These are phyloP conservation scores for Patiria miniata DNA, from an alignment of 35 echinoderm and acorn worm species.

Conservation along the genomic window DNA sequence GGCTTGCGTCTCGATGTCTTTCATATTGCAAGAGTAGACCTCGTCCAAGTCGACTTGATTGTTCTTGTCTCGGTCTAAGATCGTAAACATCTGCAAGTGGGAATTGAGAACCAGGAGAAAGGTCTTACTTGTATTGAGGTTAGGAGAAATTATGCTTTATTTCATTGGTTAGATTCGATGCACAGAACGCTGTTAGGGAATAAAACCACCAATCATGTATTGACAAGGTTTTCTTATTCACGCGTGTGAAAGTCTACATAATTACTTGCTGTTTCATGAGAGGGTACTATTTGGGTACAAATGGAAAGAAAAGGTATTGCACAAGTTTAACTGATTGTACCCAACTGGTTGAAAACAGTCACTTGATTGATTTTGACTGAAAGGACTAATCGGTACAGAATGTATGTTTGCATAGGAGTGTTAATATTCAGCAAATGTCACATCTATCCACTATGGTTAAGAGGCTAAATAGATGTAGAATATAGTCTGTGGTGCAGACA, in stretches of 20 bases:
- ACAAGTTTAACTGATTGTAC: too few species aligned
- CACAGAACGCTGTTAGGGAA: background rate
- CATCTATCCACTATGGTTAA: too few species aligned
- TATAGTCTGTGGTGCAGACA: too few species aligned
- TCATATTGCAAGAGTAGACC: slow-evolving; percentile 34
- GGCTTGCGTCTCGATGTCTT: background rate
- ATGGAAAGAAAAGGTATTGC: too few species aligned
- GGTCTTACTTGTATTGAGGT: background rate
- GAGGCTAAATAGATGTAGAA: too few species aligned
- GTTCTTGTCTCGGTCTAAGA: slow-evolving; percentile 16
- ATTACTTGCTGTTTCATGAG: too few species aligned
- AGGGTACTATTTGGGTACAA: too few species aligned
- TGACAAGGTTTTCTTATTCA: background rate
- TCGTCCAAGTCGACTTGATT: slow-evolving; percentile 1
- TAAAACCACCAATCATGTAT: background rate
- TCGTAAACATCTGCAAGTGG: background rate
- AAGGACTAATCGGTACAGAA: too few species aligned
- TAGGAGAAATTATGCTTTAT: background rate
- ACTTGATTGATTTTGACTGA: too few species aligned
- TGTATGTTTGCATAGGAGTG: too few species aligned
- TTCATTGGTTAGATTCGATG: background rate
- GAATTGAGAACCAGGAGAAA: background rate
- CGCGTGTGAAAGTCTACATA: background rate
- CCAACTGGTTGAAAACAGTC: too few species aligned
- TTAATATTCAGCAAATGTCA: too few species aligned